Evolutionary conservation across 2,797 vertebrate species (phyloP).

Genomic region (Lycodopsis pacificus): DNA sequence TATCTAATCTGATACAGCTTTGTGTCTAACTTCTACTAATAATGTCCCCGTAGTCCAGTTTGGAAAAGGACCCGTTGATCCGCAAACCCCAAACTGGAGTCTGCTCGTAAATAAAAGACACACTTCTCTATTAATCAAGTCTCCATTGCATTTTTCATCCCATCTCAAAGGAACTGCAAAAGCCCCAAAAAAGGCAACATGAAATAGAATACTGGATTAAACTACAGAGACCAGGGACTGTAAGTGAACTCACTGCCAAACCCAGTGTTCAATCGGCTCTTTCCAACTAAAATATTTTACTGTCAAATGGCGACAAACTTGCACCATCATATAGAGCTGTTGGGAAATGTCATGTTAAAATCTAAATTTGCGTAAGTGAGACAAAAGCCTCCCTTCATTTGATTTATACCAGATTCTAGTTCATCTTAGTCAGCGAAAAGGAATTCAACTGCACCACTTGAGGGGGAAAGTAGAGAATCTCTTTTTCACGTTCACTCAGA

Average conservation of each 20-base stretch:
- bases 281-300: slow-evolving; percentile 32
- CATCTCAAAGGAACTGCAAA: slow-evolving; percentile 42
- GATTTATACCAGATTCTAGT: slow-evolving; percentile 44
- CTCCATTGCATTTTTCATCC: slow-evolving; percentile 50
- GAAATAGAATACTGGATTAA: slow-evolving; percentile 58
- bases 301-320: slow-evolving; percentile 28
- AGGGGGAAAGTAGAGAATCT: slow-evolving; percentile 38
- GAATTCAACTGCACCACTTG: slow-evolving; percentile 46
- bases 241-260: slow-evolving; percentile 41
- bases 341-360: slow-evolving; percentile 12
- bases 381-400: slow-evolving; percentile 40
- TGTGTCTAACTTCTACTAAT: not conserved
- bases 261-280: slow-evolving; percentile 27
- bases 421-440: slow-evolving; percentile 42
- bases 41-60: not conserved
- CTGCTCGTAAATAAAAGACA: slow-evolving; percentile 40
- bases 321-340: not conserved
- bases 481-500: slow-evolving; percentile 38
- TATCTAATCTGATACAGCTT: not conserved
- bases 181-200: slow-evolving; percentile 41
- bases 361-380: slow-evolving; percentile 32
- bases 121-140: slow-evolving; percentile 35
- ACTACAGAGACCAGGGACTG: slow-evolving; percentile 22
- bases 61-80: not conserved
- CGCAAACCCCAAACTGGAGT: slow-evolving; percentile 20